A percentile compares a stretch with the other conserved stretches of the same genome.
These are phyloP conservation scores for Lithosia quadra DNA, from an alignment of 2,888 invertebrate genomes.

Conservation along the genomic window DNA sequence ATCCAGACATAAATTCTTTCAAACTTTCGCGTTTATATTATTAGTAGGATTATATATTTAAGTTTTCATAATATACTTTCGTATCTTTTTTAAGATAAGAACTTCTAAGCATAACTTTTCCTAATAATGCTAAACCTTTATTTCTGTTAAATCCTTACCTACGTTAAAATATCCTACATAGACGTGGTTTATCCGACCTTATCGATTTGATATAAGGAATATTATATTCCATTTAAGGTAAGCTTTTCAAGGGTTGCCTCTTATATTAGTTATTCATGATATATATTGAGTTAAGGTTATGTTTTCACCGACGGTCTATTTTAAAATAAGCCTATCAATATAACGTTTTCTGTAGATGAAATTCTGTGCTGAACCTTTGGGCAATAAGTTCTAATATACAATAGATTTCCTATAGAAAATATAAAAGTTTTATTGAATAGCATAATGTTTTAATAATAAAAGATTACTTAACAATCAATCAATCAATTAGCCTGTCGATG, in stretches of 20 bases:
- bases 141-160: neutral
- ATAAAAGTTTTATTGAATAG: no score
- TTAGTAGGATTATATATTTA: no score
- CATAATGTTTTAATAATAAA: neutral
- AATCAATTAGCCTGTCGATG: no score
- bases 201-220: neutral
- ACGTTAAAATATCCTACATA: neutral
- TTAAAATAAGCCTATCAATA: neutral
- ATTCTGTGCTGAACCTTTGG: neutral
- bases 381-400: neutral
- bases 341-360: neutral
- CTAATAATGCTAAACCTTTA: neutral
- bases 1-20: no score
- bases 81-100: neutral
- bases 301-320: neutral
- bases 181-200: neutral
- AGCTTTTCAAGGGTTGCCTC: conserved; percentile 2
- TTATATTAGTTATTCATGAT: neutral
- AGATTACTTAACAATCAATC: neutral
- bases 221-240: neutral
- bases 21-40: no score
- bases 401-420: no score
- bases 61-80: no score
- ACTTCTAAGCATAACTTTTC: neutral
- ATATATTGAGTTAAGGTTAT: neutral